Base-by-base conservation (phyloP, 2,888 invertebrate genomes). In the Muscina levida region DNA sequence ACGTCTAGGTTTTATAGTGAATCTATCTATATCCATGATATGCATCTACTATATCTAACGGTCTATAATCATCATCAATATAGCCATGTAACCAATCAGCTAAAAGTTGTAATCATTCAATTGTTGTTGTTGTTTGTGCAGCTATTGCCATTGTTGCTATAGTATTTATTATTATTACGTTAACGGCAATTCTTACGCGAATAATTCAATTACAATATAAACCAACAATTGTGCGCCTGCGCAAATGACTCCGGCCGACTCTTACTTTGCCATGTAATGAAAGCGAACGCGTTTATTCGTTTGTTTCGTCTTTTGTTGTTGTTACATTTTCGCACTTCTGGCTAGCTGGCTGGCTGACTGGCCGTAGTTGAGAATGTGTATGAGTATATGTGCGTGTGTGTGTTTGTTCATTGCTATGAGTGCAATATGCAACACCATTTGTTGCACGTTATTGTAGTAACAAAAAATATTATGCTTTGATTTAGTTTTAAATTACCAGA, bases 281-380 rank as follows among this genome's bases (percentile, higher is more conserved):
- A 80, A 76, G 72, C 76, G 66, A 70, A 80, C 77, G 80, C 31
- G 8, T 31, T n/a, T n/a, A n/a, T n/a, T n/a, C n/a, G n/a, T n/a
- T n/a, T n/a, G n/a, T n/a, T n/a, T n/a, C n/a, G n/a, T n/a, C n/a
- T n/a, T n/a, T 31, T 8, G 31, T 31, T 77, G 57, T 77, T 77
- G 59, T 70, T 80, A 51, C 67, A 71, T 73, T 46, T 77, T 80
- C 70, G 80, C 80, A 77, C 77, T 77, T 71, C 66, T 80, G 70
- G 26, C 17, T 31, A 8, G 31, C 3, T 22, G 19, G 37, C 15
- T n/a, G 19, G 3, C 8, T 31, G 3, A 31, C 3, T 31, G 31
- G 3, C 31, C 3, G 31, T 31, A 8, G 3, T 5, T 31, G 31
- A 5, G 31, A 5, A n/a, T n/a, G 31, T 31, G 31, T 31, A 31